Conservation (phyloP, 2,888 invertebrate genomes). For the Drosophila yooni region DNA sequence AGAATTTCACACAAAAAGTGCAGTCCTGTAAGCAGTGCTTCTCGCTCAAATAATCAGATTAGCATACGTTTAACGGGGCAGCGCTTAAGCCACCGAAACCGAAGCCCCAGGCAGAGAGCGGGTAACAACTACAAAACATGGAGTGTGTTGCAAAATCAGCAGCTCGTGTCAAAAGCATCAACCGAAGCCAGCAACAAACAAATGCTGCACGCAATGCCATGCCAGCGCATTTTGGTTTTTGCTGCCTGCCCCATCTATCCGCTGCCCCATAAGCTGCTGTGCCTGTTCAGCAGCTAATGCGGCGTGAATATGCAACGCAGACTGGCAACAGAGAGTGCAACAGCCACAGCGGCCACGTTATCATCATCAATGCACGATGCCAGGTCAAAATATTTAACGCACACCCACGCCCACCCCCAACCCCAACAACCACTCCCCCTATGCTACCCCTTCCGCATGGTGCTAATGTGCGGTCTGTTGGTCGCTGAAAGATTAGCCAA, state of each 20-base stretch:
- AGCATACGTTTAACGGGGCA: conserved; percentile 59
- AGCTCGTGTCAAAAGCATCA: conserved; percentile 75
- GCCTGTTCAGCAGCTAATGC: conserved; percentile 67
- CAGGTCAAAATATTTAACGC: conserved; percentile 60
- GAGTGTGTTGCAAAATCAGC: conserved; percentile 49
- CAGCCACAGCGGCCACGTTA: conserved; percentile 51
- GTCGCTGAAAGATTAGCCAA: conserved; percentile 70
- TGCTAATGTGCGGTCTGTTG: conserved; percentile 77
- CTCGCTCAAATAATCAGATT: conserved; percentile 60
- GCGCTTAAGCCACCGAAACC: conserved; percentile 32
- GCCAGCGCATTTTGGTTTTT: conserved; percentile 41
- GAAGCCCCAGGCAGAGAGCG: neutral
- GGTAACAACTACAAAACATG: conserved; percentile 3
- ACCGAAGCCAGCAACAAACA: conserved; percentile 55
- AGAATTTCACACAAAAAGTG: neutral
- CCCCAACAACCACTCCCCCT: neutral
- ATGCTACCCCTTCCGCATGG: conserved; percentile 30
- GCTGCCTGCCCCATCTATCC: conserved; percentile 15
- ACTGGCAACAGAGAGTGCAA: conserved; percentile 27
- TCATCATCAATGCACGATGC: conserved; percentile 76
- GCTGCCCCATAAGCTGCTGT: conserved; percentile 17
- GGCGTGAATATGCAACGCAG: conserved; percentile 74
- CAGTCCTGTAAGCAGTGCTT: neutral
- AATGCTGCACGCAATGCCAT: conserved; percentile 53
- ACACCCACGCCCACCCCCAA: conserved; percentile 1